Conservation (phyloP, 1,140 invertebrate species). For the Drosophila athabasca region DNA sequence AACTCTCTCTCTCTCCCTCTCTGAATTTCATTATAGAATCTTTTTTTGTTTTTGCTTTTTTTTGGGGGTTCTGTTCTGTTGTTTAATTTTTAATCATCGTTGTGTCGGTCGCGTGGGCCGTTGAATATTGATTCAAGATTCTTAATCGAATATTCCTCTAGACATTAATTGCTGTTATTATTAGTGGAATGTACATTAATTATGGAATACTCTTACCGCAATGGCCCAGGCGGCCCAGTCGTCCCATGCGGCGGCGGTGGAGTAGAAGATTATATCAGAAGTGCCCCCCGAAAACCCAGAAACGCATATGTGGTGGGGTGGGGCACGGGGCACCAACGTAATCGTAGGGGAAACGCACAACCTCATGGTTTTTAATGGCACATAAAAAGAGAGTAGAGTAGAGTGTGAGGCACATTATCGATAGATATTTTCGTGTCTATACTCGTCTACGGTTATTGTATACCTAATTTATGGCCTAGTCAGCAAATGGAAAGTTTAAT, state of each 20-base stretch:
- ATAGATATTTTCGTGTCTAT: conserved; percentile 29
- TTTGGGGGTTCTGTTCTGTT: conserved; percentile 8
- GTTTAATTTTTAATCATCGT: conserved; percentile 48
- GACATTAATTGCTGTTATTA: conserved; percentile 75
- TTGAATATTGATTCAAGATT: conserved; percentile 61
- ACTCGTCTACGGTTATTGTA: conserved; percentile 3
- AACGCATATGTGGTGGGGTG: too few relatives aligned
- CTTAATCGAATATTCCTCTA: conserved; percentile 36
- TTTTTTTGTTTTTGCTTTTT: conserved; percentile 6
- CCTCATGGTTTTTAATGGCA: conserved; percentile 70
- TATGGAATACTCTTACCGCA: conserved; percentile 28
- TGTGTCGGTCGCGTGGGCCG: conserved; percentile 55
- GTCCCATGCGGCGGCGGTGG: conserved; percentile 3
- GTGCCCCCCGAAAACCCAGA: conserved; percentile 11
- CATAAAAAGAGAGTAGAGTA: conserved; percentile 6
- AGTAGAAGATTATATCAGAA: conserved; percentile 63
- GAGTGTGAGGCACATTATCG: conserved; percentile 27
- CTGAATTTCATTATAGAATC: conserved; percentile 37
- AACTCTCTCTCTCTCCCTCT: conserved; percentile 26
- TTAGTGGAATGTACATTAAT: conserved; percentile 69
- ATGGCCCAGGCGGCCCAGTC: conserved; percentile 6
- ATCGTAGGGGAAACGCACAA: conserved; percentile 26
- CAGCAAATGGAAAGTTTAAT: conserved; percentile 57
- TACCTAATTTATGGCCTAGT: conserved; percentile 56
- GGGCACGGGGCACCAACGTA: conserved; percentile 2